A percentile compares a stretch with the other conserved stretches of the same genome.
Conservation (phyloP, 2,888 invertebrate genomes). For the Caenorhabditis sinica region DNA sequence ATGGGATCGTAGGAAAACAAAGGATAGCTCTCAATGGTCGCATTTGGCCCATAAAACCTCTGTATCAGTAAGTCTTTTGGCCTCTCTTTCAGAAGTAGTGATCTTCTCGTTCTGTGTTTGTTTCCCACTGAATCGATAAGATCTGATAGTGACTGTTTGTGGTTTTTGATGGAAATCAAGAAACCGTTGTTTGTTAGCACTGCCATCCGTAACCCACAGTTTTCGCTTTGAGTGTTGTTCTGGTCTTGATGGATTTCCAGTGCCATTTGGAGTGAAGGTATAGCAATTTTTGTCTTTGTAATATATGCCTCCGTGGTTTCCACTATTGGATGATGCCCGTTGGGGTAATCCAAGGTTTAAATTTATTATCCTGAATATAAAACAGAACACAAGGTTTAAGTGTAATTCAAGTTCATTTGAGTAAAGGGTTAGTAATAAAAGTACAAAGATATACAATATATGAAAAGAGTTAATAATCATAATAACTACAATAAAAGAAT, state of each 20-base stretch:
- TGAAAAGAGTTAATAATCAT: no score
- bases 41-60: conserved; percentile 10
- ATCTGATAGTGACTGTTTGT: background rate
- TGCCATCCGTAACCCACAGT: background rate
- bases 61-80: background rate
- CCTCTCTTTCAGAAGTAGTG: background rate
- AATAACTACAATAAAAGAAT: no score
- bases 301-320: no score
- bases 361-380: no score
- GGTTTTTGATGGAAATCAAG: background rate
- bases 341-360: no score
- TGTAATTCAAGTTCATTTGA: no score
- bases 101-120: conserved; percentile 1
- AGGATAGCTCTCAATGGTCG: conserved; percentile 6
- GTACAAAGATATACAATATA: no score
- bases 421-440: no score
- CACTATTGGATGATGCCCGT: background rate
- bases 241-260: background rate
- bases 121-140: background rate
- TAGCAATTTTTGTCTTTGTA: background rate
- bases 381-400: no score
- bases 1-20: conserved; percentile 20
- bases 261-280: background rate
- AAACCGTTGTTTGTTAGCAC: conserved; percentile 19
- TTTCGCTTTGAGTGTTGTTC: background rate